These are phyloP conservation scores for Cranoglanis bouderius DNA, from an alignment of 2,113 vertebrate species.

Conservation along the genomic window DNA sequence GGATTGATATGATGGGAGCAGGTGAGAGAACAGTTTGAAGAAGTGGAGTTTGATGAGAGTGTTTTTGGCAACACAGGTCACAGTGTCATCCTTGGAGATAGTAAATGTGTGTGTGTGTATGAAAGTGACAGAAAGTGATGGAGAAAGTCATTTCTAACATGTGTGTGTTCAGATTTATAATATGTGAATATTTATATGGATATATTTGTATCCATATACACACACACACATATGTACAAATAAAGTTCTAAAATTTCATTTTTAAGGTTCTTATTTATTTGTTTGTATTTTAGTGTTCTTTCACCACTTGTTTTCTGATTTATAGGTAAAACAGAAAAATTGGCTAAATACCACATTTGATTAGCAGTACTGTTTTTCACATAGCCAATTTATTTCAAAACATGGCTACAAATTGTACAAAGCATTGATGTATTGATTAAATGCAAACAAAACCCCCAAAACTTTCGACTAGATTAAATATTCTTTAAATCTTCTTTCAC, in stretches of 20 bases:
- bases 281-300: not conserved
- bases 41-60: conserved; percentile 35
- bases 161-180: not conserved
- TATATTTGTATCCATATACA: not conserved
- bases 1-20: conserved; percentile 40
- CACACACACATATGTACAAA: not conserved
- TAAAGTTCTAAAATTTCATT: not conserved
- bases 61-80: conserved; percentile 26
- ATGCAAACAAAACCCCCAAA: not conserved
- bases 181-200: not conserved
- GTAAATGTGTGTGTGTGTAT: conserved; percentile 13
- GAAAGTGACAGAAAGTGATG: not conserved
- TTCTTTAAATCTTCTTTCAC: not conserved
- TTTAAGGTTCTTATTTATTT: not conserved
- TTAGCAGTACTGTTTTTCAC: not conserved
- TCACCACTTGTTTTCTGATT: too few relatives aligned
- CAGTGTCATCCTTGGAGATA: not conserved
- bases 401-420: not conserved
- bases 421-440: not conserved
- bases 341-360: not conserved
- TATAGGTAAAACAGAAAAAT: not conserved
- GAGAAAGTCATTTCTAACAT: not conserved
- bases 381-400: not conserved
- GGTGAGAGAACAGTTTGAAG: conserved; percentile 30
- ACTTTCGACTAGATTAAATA: not conserved